Conservation (phyloP, 2,888 invertebrate species). For the Rhagium mordax region DNA sequence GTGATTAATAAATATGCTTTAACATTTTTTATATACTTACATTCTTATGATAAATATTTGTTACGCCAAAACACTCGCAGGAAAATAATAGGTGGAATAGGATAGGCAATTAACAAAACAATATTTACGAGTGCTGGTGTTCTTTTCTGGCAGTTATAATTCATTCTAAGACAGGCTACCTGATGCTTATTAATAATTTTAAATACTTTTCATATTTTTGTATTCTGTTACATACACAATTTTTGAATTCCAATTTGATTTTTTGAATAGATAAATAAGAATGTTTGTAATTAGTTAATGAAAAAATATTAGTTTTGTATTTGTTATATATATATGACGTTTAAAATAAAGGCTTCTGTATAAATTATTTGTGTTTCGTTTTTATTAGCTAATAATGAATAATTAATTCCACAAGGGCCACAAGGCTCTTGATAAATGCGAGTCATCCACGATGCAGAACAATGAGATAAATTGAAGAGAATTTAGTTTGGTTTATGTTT, state of each 20-base stretch:
- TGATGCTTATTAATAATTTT: neutral
- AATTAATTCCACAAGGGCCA: neutral
- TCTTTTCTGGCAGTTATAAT: no score
- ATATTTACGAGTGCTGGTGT: no score
- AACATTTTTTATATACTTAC: neutral
- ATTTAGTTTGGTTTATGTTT: no score
- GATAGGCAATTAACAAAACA: no score
- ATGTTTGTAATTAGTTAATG: neutral
- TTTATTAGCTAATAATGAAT: neutral
- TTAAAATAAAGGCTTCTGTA: constrained; percentile 15
- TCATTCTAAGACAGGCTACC: neutral
- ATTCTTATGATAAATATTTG: neutral
- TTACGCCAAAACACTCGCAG: neutral
- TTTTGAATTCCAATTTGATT: neutral
- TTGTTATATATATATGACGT: neutral
- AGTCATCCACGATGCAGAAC: no score
- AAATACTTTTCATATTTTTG: neutral
- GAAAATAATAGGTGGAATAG: no score
- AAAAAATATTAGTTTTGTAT: constrained; percentile 11
- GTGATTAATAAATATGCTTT: constrained; percentile 10
- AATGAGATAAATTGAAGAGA: no score
- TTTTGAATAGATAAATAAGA: constrained; percentile 8
- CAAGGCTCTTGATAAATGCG: no score
- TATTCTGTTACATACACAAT: neutral
- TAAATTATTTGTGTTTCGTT: neutral